Base-by-base conservation (phyloP, 1,140 invertebrate genomes). In the Drusus annulatus region DNA sequence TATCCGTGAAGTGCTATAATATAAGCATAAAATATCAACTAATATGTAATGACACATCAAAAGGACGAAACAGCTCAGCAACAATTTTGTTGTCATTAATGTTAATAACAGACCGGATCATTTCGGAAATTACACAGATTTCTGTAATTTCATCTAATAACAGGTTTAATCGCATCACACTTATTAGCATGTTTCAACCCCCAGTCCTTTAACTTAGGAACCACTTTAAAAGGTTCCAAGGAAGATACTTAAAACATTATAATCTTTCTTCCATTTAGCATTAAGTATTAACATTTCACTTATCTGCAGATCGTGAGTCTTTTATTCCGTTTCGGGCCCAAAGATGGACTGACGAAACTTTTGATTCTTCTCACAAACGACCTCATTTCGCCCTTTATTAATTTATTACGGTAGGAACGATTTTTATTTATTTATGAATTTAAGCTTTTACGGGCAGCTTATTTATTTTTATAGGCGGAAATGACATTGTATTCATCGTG, bases 81-180 rank as follows among this genome's bases (percentile, higher is more conserved):
- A 63, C 60, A 63, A 63, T 63, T 63, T 63, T 13, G 2, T 63
- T 15, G 19, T 25, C 60, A 63, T 63, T 63, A 25, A 28, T 63
- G 60, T 23, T 31, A 17, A 58, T 63, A 63, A 63, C 23, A 13
- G 16, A 5, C 19, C 15, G 21, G 60, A 63, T 25, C 60, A 23
- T 63, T 63, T 23, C 60, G 16, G 5, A 54, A 54, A 54, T 54
- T 63, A 16, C 23, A 63, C 60, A 63, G 13, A 28, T 63, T 63
- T 63, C 8, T 31, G 60, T 63, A 63, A 63, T 63, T 16, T 63
- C 23, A 10, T 28, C 19, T 31, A 63, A 63, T 63, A 63, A 63
- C 60, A 16, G 60, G 60, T 25, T 21, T 0, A 63, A 13, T 25
- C 60, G 7, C 13, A 63, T 63, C 31, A 63, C 23, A 63, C 60